Percentiles rank a stretch among this genome's conserved stretches.
Conservation (phyloP, 1,140 invertebrate genomes). For the Nautilus pompilius region DNA sequence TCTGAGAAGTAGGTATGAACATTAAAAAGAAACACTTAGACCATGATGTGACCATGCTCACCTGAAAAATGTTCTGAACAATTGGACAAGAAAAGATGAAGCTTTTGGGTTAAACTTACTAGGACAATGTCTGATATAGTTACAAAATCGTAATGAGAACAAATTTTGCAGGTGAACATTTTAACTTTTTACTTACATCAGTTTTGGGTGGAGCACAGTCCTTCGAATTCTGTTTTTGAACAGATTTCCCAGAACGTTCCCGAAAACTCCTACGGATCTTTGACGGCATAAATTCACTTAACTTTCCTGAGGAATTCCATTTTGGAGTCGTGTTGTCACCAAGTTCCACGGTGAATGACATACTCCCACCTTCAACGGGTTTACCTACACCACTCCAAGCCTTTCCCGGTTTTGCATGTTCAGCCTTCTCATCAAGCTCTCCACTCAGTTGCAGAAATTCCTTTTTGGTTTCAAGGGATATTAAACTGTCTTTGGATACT, state of each 20-base stretch:
- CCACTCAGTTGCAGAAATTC: not conserved
- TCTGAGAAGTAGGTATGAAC: too few species aligned
- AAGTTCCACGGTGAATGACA: conserved; percentile 59
- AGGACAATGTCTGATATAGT: too few species aligned
- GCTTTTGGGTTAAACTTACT: too few species aligned
- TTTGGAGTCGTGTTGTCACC: conserved; percentile 34
- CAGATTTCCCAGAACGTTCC: conserved; percentile 16
- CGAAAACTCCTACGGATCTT: conserved; percentile 43
- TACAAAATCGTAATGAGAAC: too few species aligned
- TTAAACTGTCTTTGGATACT: conserved; percentile 33
- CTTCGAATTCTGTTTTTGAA: not conserved
- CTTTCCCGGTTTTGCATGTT: too few species aligned
- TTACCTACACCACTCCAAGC: not conserved
- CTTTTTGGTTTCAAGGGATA: conserved; percentile 8
- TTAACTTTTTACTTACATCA: not conserved
- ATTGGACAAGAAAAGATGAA: too few species aligned
- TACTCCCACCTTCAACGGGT: conserved; percentile 14
- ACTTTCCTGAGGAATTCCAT: conserved; percentile 35
- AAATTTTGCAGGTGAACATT: too few species aligned
- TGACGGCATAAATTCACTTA: conserved; percentile 57
- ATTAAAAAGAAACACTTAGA: too few species aligned
- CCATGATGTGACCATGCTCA: too few species aligned
- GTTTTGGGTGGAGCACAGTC: not conserved
- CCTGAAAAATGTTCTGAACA: too few species aligned
- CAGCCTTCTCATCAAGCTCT: too few species aligned